Conservation (phyloP, 30 jellyfish, hydroid and myxozoan genomes). For the Aurelia sp. region DNA sequence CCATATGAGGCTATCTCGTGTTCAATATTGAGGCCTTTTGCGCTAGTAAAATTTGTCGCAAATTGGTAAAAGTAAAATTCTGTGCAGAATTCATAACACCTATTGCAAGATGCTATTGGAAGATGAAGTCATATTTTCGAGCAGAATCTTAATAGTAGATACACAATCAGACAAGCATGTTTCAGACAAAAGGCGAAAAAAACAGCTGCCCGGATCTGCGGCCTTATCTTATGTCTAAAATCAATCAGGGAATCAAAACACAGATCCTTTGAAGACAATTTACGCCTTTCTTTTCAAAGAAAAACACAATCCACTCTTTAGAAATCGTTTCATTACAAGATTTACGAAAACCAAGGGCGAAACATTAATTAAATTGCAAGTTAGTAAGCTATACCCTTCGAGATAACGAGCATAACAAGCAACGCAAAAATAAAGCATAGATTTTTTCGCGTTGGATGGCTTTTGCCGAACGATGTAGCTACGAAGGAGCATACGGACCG, state of each 20-base stretch:
- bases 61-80: too few species aligned
- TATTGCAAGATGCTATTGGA: too few species aligned
- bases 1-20: too few species aligned
- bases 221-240: slow-evolving; percentile 43
- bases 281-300: slow-evolving; percentile 58
- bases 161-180: slow-evolving; percentile 45
- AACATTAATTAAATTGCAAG: slow-evolving; percentile 64
- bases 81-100: too few species aligned
- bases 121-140: too few species aligned
- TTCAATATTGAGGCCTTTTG: too few species aligned
- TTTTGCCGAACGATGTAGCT: not conserved
- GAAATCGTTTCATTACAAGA: slow-evolving; percentile 61
- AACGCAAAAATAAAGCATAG: slow-evolving; percentile 35
- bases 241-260: slow-evolving; percentile 55
- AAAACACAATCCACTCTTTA: slow-evolving; percentile 53
- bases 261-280: slow-evolving; percentile 50
- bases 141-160: not conserved
- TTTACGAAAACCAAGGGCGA: slow-evolving; percentile 47
- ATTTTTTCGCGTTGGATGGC: not conserved
- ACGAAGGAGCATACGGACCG: too few species aligned
- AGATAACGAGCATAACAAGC: not conserved
- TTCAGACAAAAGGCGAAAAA: slow-evolving; percentile 12
- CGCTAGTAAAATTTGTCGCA: too few species aligned
- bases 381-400: slow-evolving; percentile 63
- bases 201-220: slow-evolving; percentile 36